Evolutionary conservation across 2,797 vertebrate species (phyloP), one percentile per base, ranked within the genome.

Genomic region (Danio aesculapii): DNA sequence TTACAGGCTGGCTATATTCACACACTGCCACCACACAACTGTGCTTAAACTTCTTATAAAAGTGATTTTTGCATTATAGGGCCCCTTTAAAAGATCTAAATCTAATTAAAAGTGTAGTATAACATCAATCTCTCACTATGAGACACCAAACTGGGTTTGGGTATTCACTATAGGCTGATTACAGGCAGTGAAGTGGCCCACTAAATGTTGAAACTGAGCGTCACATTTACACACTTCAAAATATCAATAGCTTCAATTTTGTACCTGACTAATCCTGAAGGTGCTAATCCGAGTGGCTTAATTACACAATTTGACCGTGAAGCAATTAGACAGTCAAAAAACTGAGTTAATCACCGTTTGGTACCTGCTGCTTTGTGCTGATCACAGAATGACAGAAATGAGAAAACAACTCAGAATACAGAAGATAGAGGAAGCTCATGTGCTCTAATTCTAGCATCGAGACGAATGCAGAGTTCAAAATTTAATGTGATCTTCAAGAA

Each of bases 291-390:
- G 21, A 57, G 58, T 41, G 47, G 55, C 53, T 49, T 73, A 68
- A n/a, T 81, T 74, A 81, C 63, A 62, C 50, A 46, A 75, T 58
- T 75, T 81, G 59, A 58, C 67, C 46, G 73, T 66, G 55, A 77
- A 75, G 63, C 50, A 50, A 83, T 75, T 83, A 77, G 79, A 57
- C 50, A 43, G 11, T 75, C 80, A 59, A 30, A 30, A 30, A 85
- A 83, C 81, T 69, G 30, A 72, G 53, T 46, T 58, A 21, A 85
- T 77, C 67, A 81, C 68, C 67, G 55, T 69, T 81, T 68, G 62
- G 75, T 83, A 77, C 41, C 80, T 80, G 73, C 74, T 77, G 81
- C 73, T 74, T 75, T 72, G 70, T 79, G 58, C 72, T 61, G 69
- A 63, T 75, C 75, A 61, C 81, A 80, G 77, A 55, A 17, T 3